Percentiles rank a stretch among this genome's conserved stretches.
phyloP scores from a whole-genome alignment of 2,113 vertebrate species.

The Galbula dea region DNA sequence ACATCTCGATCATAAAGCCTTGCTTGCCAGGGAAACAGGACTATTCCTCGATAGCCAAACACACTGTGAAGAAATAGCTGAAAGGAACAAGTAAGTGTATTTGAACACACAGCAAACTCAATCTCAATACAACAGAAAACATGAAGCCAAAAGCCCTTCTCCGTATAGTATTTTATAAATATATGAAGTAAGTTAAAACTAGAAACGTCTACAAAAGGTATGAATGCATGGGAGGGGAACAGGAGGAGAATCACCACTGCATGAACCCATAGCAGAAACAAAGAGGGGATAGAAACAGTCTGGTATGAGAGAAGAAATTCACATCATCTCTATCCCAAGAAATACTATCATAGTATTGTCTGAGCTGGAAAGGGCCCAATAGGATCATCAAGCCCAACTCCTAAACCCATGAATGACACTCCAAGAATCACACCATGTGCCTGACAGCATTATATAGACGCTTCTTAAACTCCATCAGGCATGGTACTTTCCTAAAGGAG shows the following conservation, averaged over 20 bases:
- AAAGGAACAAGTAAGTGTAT: not conserved
- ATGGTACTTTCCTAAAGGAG: no score
- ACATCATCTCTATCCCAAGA: not conserved
- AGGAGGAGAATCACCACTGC: not conserved
- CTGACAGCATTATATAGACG: no score
- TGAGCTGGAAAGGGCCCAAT: no score
- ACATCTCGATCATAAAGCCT: slow-evolving; percentile 94
- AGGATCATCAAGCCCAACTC: no score
- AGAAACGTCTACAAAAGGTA: not conserved
- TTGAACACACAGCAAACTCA: not conserved
- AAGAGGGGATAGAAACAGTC: not conserved
- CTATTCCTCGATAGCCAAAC: slow-evolving; percentile 95
- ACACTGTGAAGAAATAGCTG: slow-evolving; percentile 97
- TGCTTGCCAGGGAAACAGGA: slow-evolving; percentile 98
- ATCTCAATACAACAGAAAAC: not conserved
- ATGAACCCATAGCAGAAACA: not conserved
- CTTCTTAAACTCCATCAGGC: no score
- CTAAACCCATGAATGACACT: no score
- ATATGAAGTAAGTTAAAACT: not conserved
- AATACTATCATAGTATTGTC: no score
- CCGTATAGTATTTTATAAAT: not conserved
- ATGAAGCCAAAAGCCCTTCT: not conserved
- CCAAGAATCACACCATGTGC: no score
- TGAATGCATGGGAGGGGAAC: not conserved
- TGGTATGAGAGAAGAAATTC: not conserved